These are phyloP conservation scores for Macaca nemestrina DNA, from an alignment of 2,113 vertebrate species.

Conservation along the genomic window DNA sequence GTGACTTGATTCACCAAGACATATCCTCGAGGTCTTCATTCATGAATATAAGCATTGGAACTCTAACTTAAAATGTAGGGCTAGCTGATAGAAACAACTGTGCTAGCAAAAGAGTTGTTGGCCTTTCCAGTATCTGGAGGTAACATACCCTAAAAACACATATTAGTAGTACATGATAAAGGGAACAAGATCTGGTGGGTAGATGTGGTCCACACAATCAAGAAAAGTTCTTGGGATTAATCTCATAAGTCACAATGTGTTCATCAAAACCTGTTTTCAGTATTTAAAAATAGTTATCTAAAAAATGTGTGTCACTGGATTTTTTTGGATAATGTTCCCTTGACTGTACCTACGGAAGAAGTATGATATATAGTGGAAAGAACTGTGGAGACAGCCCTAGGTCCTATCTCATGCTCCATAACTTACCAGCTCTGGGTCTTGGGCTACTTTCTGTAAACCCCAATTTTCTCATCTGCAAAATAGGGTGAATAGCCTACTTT, in stretches of 20 bases:
- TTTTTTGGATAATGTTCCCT: neutral
- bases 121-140: neutral
- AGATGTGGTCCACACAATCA: neutral
- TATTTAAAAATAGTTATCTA: neutral
- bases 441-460: neutral
- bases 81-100: neutral
- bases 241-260: neutral
- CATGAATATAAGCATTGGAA: neutral
- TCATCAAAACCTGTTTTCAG: neutral
- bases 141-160: neutral
- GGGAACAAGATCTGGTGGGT: neutral
- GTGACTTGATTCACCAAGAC: neutral
- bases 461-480: constrained; percentile 1
- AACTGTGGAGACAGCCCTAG: neutral
- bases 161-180: neutral
- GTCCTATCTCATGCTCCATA: neutral
- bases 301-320: neutral
- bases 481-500: neutral
- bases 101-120: neutral
- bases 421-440: neutral
- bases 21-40: neutral
- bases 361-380: neutral
- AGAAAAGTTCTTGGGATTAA: neutral
- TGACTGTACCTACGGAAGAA: neutral
- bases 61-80: neutral